Conservation (phyloP, 2,888 invertebrate genomes). For the Heliconius ethilla region DNA sequence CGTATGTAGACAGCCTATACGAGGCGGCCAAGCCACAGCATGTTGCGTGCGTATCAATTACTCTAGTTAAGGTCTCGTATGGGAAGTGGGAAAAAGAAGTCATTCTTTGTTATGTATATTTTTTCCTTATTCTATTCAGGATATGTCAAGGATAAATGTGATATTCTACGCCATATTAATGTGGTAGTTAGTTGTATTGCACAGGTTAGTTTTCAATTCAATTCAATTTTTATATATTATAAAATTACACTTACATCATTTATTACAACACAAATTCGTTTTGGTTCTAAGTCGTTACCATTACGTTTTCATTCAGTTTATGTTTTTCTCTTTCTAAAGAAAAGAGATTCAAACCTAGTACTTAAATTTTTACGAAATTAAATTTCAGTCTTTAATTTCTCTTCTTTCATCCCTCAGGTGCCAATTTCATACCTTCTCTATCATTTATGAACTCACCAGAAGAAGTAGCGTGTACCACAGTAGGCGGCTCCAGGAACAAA, state of each 20-base stretch:
- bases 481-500: conserved; percentile 65
- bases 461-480: conserved; percentile 63
- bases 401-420: no score
- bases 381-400: no score
- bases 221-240: not conserved
- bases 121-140: conserved; percentile 28
- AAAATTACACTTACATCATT: no score
- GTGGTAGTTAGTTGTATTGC: no score
- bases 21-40: not conserved
- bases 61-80: conserved; percentile 37
- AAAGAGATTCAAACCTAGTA: no score
- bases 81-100: conserved; percentile 46
- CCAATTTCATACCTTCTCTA: no score
- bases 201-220: not conserved
- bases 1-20: conserved; percentile 16
- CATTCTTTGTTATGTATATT: conserved; percentile 28
- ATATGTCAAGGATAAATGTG: not conserved
- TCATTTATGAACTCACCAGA: conserved; percentile 54
- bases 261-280: no score
- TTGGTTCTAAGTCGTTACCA: no score
- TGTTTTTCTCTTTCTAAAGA: no score
- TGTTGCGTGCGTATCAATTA: conserved; percentile 39
- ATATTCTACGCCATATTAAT: not conserved
- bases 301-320: no score
- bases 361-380: no score